Percentiles rank a stretch among this genome's conserved stretches.
phyloP scores from a whole-genome alignment of 1,140 invertebrate genomes.

The Orchesella cincta region DNA sequence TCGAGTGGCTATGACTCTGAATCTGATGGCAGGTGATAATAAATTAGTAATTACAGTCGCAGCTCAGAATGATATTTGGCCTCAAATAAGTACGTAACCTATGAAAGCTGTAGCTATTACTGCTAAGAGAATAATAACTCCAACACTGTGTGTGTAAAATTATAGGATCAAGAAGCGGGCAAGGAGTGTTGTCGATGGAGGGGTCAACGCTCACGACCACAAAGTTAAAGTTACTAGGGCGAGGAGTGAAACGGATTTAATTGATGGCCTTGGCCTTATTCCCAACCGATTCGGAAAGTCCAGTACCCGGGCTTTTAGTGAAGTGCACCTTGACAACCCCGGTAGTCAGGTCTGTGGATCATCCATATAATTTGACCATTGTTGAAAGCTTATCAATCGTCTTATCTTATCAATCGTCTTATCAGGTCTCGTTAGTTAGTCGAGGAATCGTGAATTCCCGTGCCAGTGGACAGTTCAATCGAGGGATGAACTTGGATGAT shows the following conservation, averaged over 20 bases:
- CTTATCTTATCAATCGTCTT: too few relatives aligned
- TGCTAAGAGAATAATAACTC: conserved; percentile 64
- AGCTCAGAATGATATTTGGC: conserved; percentile 73
- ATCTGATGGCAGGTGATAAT: conserved; percentile 64
- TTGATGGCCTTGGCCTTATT: conserved; percentile 45
- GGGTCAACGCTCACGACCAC: too few relatives aligned
- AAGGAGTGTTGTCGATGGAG: conserved; percentile 41
- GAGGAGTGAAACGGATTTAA: conserved; percentile 41
- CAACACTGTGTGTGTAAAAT: conserved; percentile 52
- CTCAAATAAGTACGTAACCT: conserved; percentile 70
- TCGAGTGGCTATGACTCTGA: conserved; percentile 86
- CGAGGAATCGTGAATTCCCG: neutral
- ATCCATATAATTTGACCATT: too few relatives aligned
- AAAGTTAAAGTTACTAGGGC: conserved; percentile 46
- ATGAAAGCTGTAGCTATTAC: conserved; percentile 68
- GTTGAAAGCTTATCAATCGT: too few relatives aligned
- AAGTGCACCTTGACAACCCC: too few relatives aligned
- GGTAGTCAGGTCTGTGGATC: too few relatives aligned
- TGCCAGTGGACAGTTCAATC: neutral
- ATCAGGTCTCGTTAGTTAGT: too few relatives aligned
- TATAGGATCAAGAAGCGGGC: conserved; percentile 62
- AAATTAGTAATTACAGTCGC: conserved; percentile 73
- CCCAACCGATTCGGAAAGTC: conserved; percentile 37
- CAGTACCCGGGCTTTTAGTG: conserved; percentile 28
- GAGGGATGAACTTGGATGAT: too few relatives aligned